Conservation (phyloP, 2,113 vertebrate genomes). For the Boleophthalmus pectinirostris region DNA sequence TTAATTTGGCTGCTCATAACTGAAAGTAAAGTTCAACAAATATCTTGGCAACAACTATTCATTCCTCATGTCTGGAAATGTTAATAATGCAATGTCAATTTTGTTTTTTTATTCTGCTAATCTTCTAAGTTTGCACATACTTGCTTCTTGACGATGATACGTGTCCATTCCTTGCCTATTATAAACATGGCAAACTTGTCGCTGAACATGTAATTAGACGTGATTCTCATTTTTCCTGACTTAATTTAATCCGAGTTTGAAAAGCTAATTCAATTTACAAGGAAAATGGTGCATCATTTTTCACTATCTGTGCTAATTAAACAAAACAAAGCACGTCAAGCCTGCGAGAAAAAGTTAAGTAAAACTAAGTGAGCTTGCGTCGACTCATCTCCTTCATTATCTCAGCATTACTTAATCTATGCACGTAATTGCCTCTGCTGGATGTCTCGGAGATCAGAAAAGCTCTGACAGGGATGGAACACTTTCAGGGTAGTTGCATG, state of each 20-base stretch:
- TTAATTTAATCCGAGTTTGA: conserved; percentile 42
- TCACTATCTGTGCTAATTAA: conserved; percentile 2
- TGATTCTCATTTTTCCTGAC: conserved; percentile 40
- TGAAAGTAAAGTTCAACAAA: too few relatives aligned
- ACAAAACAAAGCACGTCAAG: conserved; percentile 26
- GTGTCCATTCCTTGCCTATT: not conserved
- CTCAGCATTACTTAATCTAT: conserved; percentile 45
- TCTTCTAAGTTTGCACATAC: conserved; percentile 3
- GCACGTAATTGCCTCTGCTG: conserved; percentile 37
- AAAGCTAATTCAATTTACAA: conserved; percentile 49
- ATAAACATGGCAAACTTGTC: conserved; percentile 23
- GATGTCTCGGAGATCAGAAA: conserved; percentile 45
- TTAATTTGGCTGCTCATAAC: too few relatives aligned
- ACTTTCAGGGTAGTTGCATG: conserved; percentile 32
- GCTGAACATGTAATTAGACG: conserved; percentile 55
- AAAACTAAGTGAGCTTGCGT: conserved; percentile 14
- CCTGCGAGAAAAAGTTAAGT: conserved; percentile 24
- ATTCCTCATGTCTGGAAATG: too few relatives aligned
- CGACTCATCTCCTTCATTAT: conserved; percentile 31
- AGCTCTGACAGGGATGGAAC: conserved; percentile 40
- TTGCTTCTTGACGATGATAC: conserved; percentile 19
- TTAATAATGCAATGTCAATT: too few relatives aligned
- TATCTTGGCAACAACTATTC: too few relatives aligned
- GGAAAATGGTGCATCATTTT: conserved; percentile 15
- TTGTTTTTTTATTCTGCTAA: too few relatives aligned